Conservation (phyloP, 2,113 vertebrate genomes). For the Panthera leo region DNA sequence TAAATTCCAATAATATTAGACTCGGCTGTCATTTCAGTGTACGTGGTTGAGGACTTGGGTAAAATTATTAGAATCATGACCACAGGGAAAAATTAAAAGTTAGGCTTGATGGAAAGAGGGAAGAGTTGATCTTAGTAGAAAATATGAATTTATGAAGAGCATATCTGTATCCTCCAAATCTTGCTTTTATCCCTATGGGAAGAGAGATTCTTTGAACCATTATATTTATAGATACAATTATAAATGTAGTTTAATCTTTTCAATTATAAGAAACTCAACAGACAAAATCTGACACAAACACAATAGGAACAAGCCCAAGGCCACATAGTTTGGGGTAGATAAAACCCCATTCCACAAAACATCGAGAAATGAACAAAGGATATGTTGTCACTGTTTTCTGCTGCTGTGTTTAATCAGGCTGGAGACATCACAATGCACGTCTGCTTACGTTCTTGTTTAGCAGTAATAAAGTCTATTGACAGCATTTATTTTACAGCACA, state of each 20-base stretch:
- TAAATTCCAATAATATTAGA: conserved; percentile 47
- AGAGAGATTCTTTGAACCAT: background rate
- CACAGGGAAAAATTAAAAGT: background rate
- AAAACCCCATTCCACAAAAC: conserved; percentile 16
- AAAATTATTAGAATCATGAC: background rate
- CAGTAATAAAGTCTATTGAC: background rate
- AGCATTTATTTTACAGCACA: background rate
- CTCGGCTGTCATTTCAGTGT: conserved; percentile 22
- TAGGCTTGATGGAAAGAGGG: background rate
- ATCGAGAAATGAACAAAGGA: background rate
- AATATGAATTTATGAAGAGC: background rate
- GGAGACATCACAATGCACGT: background rate
- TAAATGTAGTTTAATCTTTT: conserved; percentile 9
- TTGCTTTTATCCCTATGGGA: background rate
- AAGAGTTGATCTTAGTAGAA: background rate
- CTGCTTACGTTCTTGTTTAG: background rate
- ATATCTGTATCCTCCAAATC: accelerated
- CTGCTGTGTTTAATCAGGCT: background rate
- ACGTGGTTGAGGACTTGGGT: background rate
- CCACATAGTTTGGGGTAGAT: background rate
- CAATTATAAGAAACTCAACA: background rate
- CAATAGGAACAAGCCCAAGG: background rate
- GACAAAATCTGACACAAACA: background rate
- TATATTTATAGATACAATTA: background rate
- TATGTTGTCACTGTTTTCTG: background rate